Conservation (phyloP, 2,113 vertebrate species). For the Turdus rufiventris region DNA sequence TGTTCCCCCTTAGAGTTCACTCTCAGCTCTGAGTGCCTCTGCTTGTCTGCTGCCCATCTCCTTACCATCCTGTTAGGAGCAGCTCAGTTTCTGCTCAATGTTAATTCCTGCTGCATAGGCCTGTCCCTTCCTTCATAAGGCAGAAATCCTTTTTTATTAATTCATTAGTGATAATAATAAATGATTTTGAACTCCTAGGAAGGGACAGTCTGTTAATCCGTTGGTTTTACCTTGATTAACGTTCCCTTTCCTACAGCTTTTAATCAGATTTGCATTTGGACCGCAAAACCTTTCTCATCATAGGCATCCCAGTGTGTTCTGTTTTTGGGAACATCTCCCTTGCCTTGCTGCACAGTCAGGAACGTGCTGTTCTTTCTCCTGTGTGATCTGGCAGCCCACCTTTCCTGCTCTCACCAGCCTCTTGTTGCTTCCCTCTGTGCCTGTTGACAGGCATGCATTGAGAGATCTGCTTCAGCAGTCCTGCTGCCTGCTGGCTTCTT, state of each 20-base stretch:
- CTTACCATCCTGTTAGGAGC: background rate
- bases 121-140: background rate
- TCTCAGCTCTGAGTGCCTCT: background rate
- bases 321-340: background rate
- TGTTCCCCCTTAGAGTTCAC: rapidly evolving
- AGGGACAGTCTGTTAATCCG: rapidly evolving
- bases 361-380: background rate
- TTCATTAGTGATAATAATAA: background rate
- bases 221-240: background rate
- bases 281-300: background rate
- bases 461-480: background rate
- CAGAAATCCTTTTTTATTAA: background rate
- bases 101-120: background rate
- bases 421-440: background rate
- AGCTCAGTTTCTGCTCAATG: background rate
- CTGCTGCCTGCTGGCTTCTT: background rate
- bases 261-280: background rate
- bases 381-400: background rate
- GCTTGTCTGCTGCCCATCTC: background rate
- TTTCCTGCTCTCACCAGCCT: background rate
- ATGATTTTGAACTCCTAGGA: background rate
- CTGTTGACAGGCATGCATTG: rapidly evolving
- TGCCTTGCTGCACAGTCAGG: background rate
- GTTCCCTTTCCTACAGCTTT: background rate
- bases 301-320: background rate